phyloP scores from a whole-genome alignment of 2,113 vertebrate genomes.

The Varanus salvator region DNA sequence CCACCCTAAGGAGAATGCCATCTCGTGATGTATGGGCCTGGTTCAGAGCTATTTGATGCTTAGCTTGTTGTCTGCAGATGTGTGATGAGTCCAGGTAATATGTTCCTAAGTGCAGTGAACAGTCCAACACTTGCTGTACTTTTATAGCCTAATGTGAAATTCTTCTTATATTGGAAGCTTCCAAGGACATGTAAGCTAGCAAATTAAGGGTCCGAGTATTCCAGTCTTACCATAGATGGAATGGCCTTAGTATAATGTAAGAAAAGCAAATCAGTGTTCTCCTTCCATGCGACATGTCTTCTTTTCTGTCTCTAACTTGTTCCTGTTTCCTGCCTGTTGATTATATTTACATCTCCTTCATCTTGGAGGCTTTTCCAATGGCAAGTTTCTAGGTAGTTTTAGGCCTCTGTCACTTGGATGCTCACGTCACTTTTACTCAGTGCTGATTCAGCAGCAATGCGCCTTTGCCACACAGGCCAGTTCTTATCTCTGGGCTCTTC shows the following conservation, averaged over 20 bases:
- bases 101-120: constrained; percentile 60
- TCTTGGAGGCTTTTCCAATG: neutral
- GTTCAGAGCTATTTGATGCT: constrained; percentile 61
- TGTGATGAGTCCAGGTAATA: constrained; percentile 62
- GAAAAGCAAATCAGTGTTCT: constrained; percentile 17
- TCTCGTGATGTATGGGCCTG: constrained; percentile 40
- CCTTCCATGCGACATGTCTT: neutral
- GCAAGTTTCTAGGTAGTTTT: neutral
- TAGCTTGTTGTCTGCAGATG: constrained; percentile 70
- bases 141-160: constrained; percentile 66
- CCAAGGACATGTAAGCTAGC: constrained; percentile 51
- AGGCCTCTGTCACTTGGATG: neutral
- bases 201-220: constrained; percentile 46
- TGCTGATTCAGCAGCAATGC: neutral
- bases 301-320: neutral
- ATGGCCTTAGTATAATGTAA: neutral
- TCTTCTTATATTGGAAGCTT: constrained; percentile 69
- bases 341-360: constrained; percentile 18
- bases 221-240: constrained; percentile 28
- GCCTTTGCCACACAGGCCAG: neutral
- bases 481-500: neutral
- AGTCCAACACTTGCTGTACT: constrained; percentile 64
- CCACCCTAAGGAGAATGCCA: constrained; percentile 34
- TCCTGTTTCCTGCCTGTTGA: constrained; percentile 29
- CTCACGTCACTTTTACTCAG: neutral